Conservation (phyloP, 2,113 vertebrate species). For the Gambusia affinis region DNA sequence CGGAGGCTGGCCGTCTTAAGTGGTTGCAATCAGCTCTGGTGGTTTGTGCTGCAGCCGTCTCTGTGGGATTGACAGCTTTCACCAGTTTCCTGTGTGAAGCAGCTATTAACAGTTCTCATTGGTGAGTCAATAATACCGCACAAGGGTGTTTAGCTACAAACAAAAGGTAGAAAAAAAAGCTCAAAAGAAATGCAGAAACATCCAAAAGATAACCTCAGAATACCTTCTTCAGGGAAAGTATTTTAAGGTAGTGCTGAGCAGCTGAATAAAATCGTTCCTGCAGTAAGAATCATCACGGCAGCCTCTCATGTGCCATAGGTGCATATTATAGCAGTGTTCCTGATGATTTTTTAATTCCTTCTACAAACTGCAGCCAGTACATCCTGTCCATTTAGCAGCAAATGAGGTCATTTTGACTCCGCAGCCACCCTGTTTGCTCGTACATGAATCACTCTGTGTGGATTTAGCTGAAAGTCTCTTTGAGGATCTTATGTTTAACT, state of each 20-base stretch:
- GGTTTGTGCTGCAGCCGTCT: background rate
- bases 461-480: slow-evolving; percentile 31
- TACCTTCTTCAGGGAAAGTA: background rate
- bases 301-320: background rate
- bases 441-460: slow-evolving; percentile 21
- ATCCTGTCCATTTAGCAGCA: slow-evolving; percentile 35
- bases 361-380: slow-evolving; percentile 12
- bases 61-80: background rate
- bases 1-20: background rate
- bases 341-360: slow-evolving; percentile 30
- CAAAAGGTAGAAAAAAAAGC: background rate
- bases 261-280: background rate
- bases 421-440: slow-evolving; percentile 17
- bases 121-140: background rate
- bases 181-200: slow-evolving; percentile 13
- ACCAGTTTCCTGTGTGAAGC: slow-evolving; percentile 10
- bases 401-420: slow-evolving; percentile 20
- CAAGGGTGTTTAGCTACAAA: background rate
- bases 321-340: slow-evolving; percentile 9
- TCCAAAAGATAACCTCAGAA: background rate
- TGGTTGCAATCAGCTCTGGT: background rate
- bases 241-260: background rate
- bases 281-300: background rate
- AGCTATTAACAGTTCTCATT: slow-evolving; percentile 4
- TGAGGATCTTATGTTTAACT: slow-evolving; percentile 44